A percentile compares a stretch with the other conserved stretches of the same genome.
Conservation (phyloP, 2,797 vertebrate genomes). For the Sphenodon punctatus region DNA sequence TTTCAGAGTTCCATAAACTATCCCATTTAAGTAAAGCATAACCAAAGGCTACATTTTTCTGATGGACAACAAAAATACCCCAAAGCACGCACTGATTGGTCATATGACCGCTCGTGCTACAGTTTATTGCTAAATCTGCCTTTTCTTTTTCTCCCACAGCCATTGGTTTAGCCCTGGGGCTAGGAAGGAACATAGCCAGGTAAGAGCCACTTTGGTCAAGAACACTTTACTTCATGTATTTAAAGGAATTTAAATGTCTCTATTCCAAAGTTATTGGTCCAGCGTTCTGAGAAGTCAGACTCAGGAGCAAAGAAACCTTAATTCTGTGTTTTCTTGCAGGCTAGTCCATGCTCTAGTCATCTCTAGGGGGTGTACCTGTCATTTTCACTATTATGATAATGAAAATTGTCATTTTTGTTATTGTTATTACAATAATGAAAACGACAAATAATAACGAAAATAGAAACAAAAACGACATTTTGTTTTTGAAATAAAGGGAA, state of each 20-base stretch:
- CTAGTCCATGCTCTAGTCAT: too few species aligned
- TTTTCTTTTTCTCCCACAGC: constrained; percentile 75
- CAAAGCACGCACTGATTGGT: constrained; percentile 49
- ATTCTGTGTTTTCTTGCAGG: too few species aligned
- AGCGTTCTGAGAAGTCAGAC: constrained; percentile 23
- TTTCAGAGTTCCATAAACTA: constrained; percentile 70
- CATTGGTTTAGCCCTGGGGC: constrained; percentile 80
- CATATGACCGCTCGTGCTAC: constrained; percentile 50
- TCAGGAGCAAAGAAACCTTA: constrained; percentile 1
- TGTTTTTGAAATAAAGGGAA: too few species aligned
- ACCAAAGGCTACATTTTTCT: constrained; percentile 68
- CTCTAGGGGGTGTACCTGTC: too few species aligned
- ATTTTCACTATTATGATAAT: too few species aligned
- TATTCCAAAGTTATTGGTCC: neutral
- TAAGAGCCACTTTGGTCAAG: constrained; percentile 70
- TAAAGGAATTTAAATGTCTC: constrained; percentile 40
- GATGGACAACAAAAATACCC: constrained; percentile 57
- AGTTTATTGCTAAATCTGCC: constrained; percentile 59
- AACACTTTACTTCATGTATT: constrained; percentile 37
- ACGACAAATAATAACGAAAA: too few species aligned
- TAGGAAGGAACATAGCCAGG: constrained; percentile 81
- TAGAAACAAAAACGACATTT: too few species aligned
- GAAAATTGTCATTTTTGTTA: too few species aligned
- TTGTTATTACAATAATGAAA: too few species aligned
- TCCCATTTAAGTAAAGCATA: constrained; percentile 73